Conservation (phyloP, 2,888 invertebrate species). For the Phorcus lineatus region DNA sequence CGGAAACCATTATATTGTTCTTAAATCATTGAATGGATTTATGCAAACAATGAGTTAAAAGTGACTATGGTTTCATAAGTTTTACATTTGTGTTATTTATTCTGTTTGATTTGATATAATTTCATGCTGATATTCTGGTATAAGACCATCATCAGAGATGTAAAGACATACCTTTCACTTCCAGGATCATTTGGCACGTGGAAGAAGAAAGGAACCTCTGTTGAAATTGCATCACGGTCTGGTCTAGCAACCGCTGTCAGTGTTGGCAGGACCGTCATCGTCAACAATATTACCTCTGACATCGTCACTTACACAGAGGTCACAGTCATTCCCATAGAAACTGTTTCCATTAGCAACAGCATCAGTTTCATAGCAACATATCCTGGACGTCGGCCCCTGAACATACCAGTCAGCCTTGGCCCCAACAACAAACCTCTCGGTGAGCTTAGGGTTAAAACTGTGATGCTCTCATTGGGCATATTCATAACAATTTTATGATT, state of each 20-base stretch:
- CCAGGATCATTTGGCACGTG: slow-evolving; percentile 61
- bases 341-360: slow-evolving; percentile 46
- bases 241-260: slow-evolving; percentile 61
- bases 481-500: too few species aligned
- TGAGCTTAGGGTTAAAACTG: slow-evolving; percentile 3
- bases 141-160: neutral
- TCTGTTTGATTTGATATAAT: neutral
- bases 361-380: slow-evolving; percentile 60
- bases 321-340: slow-evolving; percentile 53
- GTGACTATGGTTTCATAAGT: too few species aligned
- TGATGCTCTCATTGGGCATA: too few species aligned
- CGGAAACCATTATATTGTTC: too few species aligned
- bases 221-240: slow-evolving; percentile 48
- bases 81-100: neutral
- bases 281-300: slow-evolving; percentile 55
- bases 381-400: slow-evolving; percentile 41
- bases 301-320: slow-evolving; percentile 68
- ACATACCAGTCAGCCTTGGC: slow-evolving; percentile 54
- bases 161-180: slow-evolving; percentile 7
- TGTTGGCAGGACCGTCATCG: slow-evolving; percentile 57
- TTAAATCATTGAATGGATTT: too few species aligned
- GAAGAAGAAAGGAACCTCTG: slow-evolving; percentile 48
- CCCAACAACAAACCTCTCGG: slow-evolving; percentile 38
- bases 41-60: too few species aligned
- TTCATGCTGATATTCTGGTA: too few species aligned